These are phyloP conservation scores for Phyto melanocephala DNA, from an alignment of 2,888 invertebrate species.

Conservation along the genomic window DNA sequence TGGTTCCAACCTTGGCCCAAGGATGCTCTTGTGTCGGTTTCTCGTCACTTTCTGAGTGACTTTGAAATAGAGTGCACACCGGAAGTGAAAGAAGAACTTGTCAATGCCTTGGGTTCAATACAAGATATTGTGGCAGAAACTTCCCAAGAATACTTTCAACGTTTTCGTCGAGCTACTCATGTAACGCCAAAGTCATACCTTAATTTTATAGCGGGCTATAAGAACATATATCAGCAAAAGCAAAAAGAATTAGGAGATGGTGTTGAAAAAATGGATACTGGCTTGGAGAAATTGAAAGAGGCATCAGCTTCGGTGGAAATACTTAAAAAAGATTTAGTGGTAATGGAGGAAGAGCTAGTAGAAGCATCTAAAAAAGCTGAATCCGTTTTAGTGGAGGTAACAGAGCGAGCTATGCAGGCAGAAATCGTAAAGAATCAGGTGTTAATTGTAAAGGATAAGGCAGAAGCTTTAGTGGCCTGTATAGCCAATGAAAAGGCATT, in stretches of 20 bases:
- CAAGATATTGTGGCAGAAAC: slow-evolving; percentile 94
- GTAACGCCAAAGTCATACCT: slow-evolving; percentile 98
- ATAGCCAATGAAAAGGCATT: slow-evolving; percentile 94
- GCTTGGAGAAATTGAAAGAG: slow-evolving; percentile 95
- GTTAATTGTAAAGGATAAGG: slow-evolving; percentile 96
- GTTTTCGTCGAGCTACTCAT: slow-evolving; percentile 95
- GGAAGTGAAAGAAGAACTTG: slow-evolving; percentile 90
- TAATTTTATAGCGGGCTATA: slow-evolving; percentile 96
- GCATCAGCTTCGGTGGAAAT: slow-evolving; percentile 96
- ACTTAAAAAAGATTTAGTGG: slow-evolving; percentile 93
- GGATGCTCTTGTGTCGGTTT: slow-evolving; percentile 95
- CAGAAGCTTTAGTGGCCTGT: slow-evolving; percentile 90
- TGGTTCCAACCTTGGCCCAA: slow-evolving; percentile 99
- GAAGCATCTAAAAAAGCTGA: slow-evolving; percentile 96
- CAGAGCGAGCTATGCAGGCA: slow-evolving; percentile 95
- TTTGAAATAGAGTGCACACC: slow-evolving; percentile 93
- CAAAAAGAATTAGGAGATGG: slow-evolving; percentile 93
- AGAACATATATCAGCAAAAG: slow-evolving; percentile 94
- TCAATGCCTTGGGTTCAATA: slow-evolving; percentile 93
- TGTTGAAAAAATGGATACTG: slow-evolving; percentile 96
- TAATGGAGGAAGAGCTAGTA: slow-evolving; percentile 96
- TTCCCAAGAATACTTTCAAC: slow-evolving; percentile 92
- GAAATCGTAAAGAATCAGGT: slow-evolving; percentile 97
- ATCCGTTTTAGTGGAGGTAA: slow-evolving; percentile 91
- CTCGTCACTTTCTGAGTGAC: slow-evolving; percentile 92